Conservation (phyloP, 2,113 vertebrate species). For the Oceanodroma tethys region DNA sequence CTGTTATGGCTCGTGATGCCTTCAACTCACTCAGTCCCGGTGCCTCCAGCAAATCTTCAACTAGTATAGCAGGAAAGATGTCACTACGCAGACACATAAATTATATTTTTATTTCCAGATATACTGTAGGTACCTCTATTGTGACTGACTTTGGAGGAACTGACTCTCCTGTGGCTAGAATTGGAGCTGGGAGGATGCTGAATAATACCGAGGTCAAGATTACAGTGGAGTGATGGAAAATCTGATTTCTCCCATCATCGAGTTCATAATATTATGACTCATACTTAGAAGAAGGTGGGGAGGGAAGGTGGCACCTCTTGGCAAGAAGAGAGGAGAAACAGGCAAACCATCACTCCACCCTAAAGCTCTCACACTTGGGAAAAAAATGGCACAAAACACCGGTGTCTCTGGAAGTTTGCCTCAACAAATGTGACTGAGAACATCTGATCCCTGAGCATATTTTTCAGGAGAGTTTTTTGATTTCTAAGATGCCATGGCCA, state of each 20-base stretch:
- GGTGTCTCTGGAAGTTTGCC: neutral
- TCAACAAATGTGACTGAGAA: neutral
- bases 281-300: neutral
- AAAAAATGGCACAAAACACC: neutral
- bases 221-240: constrained; percentile 32
- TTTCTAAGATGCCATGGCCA: neutral
- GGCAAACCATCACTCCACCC: neutral
- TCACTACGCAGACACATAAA: neutral
- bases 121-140: neutral
- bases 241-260: constrained; percentile 17
- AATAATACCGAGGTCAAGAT: constrained; percentile 40
- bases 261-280: constrained; percentile 22
- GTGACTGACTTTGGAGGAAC: neutral
- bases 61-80: neutral
- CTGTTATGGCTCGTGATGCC: neutral
- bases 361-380: neutral
- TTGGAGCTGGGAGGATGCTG: neutral
- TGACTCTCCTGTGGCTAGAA: constrained; percentile 12
- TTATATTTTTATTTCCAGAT: neutral
- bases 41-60: neutral
- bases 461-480: neutral
- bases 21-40: neutral
- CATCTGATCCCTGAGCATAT: neutral
- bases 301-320: constrained; percentile 18
- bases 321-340: neutral